Evolutionary conservation across 2,888 invertebrate species (phyloP).

Genomic region (Oxycera nigricornis): DNA sequence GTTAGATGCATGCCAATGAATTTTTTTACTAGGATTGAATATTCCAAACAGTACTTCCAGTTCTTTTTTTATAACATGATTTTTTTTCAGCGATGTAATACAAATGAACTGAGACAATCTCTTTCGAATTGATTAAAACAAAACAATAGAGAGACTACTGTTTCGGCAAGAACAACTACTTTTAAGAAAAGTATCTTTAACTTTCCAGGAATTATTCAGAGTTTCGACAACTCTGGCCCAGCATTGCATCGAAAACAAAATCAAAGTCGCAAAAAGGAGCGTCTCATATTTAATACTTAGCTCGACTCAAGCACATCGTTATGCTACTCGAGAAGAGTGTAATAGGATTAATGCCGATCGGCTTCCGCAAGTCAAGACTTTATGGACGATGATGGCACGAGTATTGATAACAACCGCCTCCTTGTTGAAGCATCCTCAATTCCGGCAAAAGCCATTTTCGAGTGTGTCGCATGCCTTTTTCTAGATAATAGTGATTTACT

Average conservation of each 20-base stretch:
- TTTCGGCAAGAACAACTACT: too few relatives aligned
- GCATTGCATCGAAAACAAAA: not conserved
- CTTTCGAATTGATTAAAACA: too few relatives aligned
- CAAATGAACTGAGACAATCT: too few relatives aligned
- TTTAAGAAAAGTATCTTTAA: too few relatives aligned
- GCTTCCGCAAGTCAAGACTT: slow-evolving; percentile 19
- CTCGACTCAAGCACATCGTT: slow-evolving; percentile 37
- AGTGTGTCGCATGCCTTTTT: not conserved
- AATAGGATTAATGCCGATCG: slow-evolving; percentile 39
- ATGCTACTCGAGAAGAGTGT: slow-evolving; percentile 21
- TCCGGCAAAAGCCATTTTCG: not conserved
- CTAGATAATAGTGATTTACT: slow-evolving; percentile 33
- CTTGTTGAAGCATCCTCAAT: not conserved
- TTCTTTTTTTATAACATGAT: too few relatives aligned
- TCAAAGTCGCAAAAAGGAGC: not conserved
- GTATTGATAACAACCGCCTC: slow-evolving; percentile 22
- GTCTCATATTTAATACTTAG: slow-evolving; percentile 37
- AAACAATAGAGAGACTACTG: too few relatives aligned
- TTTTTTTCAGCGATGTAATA: too few relatives aligned
- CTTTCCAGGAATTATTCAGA: too few relatives aligned
- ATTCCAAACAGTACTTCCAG: too few relatives aligned
- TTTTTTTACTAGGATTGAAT: too few relatives aligned
- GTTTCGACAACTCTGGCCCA: too few relatives aligned
- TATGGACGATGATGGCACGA: slow-evolving; percentile 9
- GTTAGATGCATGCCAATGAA: too few relatives aligned